phyloP scores from a whole-genome alignment of 2,888 invertebrate genomes.

The Lypha dubia region DNA sequence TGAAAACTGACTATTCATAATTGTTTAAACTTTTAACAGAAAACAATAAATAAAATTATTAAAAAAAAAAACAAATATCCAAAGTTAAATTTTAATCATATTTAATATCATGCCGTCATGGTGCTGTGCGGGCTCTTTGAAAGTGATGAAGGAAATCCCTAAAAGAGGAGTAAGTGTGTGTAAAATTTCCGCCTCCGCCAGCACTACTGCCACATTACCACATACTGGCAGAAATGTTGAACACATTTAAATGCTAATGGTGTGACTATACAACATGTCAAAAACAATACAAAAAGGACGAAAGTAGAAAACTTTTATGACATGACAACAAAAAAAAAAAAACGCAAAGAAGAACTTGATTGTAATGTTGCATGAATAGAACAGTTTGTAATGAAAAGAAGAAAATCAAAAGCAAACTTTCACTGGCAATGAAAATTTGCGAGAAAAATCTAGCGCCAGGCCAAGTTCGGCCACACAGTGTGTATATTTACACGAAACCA shows the following conservation, averaged over 20 bases:
- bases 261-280: slow-evolving; percentile 28
- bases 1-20: slow-evolving; percentile 35
- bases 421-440: slow-evolving; percentile 52
- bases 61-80: neutral
- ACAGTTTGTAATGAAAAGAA: slow-evolving; percentile 19
- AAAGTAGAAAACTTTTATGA: slow-evolving; percentile 35
- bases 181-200: neutral
- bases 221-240: slow-evolving; percentile 27
- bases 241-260: slow-evolving; percentile 17
- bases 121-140: no score
- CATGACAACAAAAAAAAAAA: slow-evolving; percentile 25
- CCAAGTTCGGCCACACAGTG: no score
- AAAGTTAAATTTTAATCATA: slow-evolving; percentile 51
- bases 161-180: neutral
- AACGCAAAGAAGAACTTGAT: slow-evolving; percentile 11
- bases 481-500: no score
- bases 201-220: neutral
- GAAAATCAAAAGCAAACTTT: slow-evolving; percentile 31
- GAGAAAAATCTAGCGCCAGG: slow-evolving; percentile 5
- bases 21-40: slow-evolving; percentile 32
- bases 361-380: slow-evolving; percentile 48
- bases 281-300: neutral
- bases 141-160: slow-evolving; percentile 26
- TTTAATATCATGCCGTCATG: slow-evolving; percentile 44
- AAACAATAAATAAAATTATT: neutral